Conservation (phyloP, 2,888 invertebrate species). For the Yponomeuta malinellus region DNA sequence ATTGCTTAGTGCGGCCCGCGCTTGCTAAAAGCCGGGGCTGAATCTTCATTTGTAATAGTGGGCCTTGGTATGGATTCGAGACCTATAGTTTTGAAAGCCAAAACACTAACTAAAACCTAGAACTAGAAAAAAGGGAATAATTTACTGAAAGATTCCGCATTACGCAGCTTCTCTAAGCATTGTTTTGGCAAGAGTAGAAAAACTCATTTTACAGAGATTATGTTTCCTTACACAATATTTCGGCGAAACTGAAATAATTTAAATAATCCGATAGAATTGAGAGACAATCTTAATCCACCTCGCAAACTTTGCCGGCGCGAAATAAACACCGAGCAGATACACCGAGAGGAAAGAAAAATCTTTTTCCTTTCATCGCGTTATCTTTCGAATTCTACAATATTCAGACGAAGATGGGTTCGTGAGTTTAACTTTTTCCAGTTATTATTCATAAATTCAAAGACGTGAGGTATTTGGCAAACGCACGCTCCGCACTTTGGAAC, state of each 20-base stretch:
- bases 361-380: conserved; percentile 51
- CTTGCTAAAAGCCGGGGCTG: neutral
- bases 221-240: conserved; percentile 20
- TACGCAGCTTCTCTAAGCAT: neutral
- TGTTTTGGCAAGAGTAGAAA: conserved; percentile 15
- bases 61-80: too few relatives aligned
- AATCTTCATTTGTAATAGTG: neutral
- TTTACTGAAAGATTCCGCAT: neutral
- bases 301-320: conserved; percentile 39
- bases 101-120: neutral
- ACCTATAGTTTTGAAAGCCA: too few relatives aligned
- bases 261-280: conserved; percentile 29
- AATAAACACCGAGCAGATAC: conserved; percentile 37
- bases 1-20: conserved; percentile 33
- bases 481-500: conserved; percentile 48
- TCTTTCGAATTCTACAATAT: conserved; percentile 62
- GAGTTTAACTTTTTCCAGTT: conserved; percentile 66
- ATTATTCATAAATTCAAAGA: conserved; percentile 73
- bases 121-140: neutral
- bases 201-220: conserved; percentile 27
- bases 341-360: conserved; percentile 29
- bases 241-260: conserved; percentile 28
- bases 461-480: conserved; percentile 49
- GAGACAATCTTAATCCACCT: conserved; percentile 41
- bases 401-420: conserved; percentile 58